These are phyloP conservation scores for Australoheros scitulus DNA, from an alignment of 2,113 vertebrate species.

Conservation along the genomic window DNA sequence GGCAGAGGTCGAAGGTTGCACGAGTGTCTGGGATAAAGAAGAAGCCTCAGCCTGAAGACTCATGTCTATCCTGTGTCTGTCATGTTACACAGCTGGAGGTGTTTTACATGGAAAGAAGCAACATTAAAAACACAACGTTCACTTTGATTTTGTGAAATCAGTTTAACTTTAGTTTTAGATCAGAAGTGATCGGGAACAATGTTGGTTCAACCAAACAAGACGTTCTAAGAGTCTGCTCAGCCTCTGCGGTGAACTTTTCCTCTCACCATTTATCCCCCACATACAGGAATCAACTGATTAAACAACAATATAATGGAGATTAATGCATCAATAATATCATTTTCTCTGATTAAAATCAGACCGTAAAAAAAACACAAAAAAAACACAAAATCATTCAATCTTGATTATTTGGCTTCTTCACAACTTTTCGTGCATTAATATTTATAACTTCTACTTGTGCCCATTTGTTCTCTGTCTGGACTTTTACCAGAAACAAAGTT, in stretches of 20 bases:
- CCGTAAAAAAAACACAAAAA: background rate
- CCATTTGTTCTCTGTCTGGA: background rate
- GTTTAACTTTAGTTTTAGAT: too few relatives aligned
- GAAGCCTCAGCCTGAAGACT: background rate
- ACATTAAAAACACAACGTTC: background rate
- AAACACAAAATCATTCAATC: background rate
- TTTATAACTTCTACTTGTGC: background rate
- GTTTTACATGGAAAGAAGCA: background rate
- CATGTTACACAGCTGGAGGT: too few relatives aligned
- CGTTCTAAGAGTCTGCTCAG: background rate
- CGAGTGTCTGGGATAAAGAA: background rate
- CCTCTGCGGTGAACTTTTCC: background rate
- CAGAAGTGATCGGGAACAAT: background rate
- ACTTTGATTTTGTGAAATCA: background rate
- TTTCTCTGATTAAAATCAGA: slow-evolving; percentile 1
- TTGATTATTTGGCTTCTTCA: slow-evolving; percentile 7
- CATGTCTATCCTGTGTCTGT: background rate
- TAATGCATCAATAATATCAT: background rate
- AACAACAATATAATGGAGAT: slow-evolving; percentile 4
- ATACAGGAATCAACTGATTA: background rate
- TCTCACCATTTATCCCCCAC: background rate
- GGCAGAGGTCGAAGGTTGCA: slow-evolving; percentile 29
- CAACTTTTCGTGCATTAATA: background rate
- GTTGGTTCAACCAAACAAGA: background rate
- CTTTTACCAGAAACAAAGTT: background rate